Evolutionary conservation across 2,113 vertebrate species (phyloP), one percentile per base, ranked within the genome.

Genomic region (Sinocyclocheilus grahami): DNA sequence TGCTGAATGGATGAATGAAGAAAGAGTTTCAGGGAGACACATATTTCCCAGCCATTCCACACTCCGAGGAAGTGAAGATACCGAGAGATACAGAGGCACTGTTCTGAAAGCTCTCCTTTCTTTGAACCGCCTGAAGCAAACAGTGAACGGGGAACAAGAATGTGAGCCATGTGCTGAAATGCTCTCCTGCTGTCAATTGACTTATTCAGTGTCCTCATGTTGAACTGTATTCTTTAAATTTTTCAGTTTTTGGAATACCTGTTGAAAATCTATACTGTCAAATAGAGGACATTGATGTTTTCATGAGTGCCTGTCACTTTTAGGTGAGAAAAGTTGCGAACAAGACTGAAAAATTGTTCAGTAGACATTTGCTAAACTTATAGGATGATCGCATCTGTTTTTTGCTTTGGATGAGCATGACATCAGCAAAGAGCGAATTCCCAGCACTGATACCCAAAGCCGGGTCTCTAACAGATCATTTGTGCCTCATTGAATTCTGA

Each of bases 1-100:
- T 5, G 55, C 82, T 55, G 48, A 89, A 48, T 58, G 30, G 83
- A 86, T 91, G 89, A 88, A 86, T 87, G 88, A 77, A 87, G 63
- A 42, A 85, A 75, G 55, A 81, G 42, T 60, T 84, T 84, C 48
- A n/a, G 24, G 12, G 20, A 88, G 86, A 53, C 33, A 87, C 86
- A 86, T 86, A 87, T 87, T 89, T 85, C 87, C 74, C 72, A 46
- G 74, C 58, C 42, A 39, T 78, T 83, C 37, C 69, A 39, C 24
- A 11, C 37, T 71, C 9, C 48, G 24, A 82, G 71, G 30, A 69
- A 55, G 74, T 22, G 67, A 42, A 67, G 5, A 55, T 33, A 80
- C 14, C 4, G 84, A 82, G 22, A 67, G 4, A 30, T 30, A 80
- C 18, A 24, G 83, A 72, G 22, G 60, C 30, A 55, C 33, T 39